These are phyloP conservation scores for Denticeps clupeoides DNA, from an alignment of 2,797 vertebrate genomes.

Conservation along the genomic window DNA sequence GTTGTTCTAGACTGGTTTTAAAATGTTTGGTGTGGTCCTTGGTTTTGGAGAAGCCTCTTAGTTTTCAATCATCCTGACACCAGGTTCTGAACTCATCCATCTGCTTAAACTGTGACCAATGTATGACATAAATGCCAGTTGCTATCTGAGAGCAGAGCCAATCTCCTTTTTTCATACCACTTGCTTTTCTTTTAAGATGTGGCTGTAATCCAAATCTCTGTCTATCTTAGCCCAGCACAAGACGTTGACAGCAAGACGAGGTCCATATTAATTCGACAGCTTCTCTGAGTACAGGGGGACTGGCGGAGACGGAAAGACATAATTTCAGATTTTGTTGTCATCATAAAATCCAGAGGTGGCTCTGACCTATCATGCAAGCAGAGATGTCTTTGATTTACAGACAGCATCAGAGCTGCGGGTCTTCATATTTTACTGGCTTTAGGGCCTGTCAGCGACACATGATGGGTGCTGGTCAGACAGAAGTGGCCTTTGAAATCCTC, in stretches of 20 bases:
- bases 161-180: not conserved
- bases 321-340: slow-evolving; percentile 58
- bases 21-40: too few species aligned
- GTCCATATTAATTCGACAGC: slow-evolving; percentile 4
- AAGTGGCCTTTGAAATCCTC: slow-evolving; percentile 39
- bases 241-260: not conserved
- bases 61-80: not conserved
- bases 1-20: too few species aligned
- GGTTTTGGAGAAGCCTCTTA: too few species aligned
- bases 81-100: not conserved
- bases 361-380: slow-evolving; percentile 40
- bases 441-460: not conserved
- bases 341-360: slow-evolving; percentile 53
- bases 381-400: not conserved
- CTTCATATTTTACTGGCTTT: not conserved
- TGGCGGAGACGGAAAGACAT: slow-evolving; percentile 28
- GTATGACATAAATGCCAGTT: not conserved
- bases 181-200: not conserved
- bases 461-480: slow-evolving; percentile 4
- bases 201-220: not conserved
- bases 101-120: not conserved
- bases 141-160: not conserved
- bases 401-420: not conserved
- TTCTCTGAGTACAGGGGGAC: not conserved
- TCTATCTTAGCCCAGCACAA: not conserved